Evolutionary conservation across 64 coral and sea anemone genomes (phyloP).

Genomic region (Montipora cactus): DNA sequence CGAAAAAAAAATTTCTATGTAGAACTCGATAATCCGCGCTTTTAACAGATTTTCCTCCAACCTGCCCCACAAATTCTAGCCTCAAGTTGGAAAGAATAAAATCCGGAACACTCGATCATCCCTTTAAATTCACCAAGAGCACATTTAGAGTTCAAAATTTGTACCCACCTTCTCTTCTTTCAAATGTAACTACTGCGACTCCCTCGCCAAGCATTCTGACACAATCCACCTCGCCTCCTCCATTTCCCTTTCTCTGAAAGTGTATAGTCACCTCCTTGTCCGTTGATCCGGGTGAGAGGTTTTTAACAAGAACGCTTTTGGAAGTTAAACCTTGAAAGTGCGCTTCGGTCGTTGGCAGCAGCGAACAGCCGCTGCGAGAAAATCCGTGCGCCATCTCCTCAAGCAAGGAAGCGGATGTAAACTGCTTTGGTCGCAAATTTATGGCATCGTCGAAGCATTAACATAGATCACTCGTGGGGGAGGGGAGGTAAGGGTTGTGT

Average conservation of each 20-base stretch:
- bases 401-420: not conserved
- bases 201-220: not conserved
- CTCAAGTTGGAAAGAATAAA: too few relatives aligned
- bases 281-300: slow-evolving; percentile 1
- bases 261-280: slow-evolving; percentile 3
- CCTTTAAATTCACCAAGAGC: too few relatives aligned
- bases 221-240: slow-evolving; percentile 13
- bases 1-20: too few relatives aligned
- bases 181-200: slow-evolving; percentile 30
- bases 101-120: too few relatives aligned
- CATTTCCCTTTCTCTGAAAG: slow-evolving; percentile 31
- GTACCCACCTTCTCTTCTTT: slow-evolving; percentile 2
- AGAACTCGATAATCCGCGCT: too few relatives aligned
- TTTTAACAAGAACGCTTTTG: slow-evolving; percentile 17
- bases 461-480: not conserved
- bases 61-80: too few relatives aligned
- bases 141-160: too few relatives aligned
- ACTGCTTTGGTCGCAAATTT: too few relatives aligned
- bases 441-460: too few relatives aligned
- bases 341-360: not conserved
- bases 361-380: not conserved
- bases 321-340: not conserved
- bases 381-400: not conserved
- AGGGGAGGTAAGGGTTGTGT: not conserved
- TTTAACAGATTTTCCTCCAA: too few relatives aligned